A percentile compares a stretch with the other conserved stretches of the same genome.
phyloP scores from a whole-genome alignment of 2,113 vertebrate species.

The Uria aalge region DNA sequence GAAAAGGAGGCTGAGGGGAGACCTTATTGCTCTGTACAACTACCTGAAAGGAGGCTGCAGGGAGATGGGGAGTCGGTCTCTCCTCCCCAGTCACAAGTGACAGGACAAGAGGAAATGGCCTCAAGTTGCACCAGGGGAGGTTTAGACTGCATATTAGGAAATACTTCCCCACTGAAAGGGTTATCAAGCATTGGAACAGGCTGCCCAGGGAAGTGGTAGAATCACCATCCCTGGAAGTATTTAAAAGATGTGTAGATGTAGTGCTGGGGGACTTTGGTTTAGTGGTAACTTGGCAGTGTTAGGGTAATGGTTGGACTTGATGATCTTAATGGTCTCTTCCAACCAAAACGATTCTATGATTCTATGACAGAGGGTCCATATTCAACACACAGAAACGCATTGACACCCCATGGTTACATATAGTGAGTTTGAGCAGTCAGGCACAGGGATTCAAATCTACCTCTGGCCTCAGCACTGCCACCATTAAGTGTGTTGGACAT shows the following conservation, averaged over 20 bases:
- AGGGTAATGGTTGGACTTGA: background rate
- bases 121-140: too few relatives aligned
- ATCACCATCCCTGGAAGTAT: background rate
- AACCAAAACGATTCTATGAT: background rate
- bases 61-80: too few relatives aligned
- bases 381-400: background rate
- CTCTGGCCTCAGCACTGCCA: background rate
- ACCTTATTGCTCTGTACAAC: too few relatives aligned
- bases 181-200: background rate
- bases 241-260: background rate
- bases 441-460: background rate
- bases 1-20: too few relatives aligned
- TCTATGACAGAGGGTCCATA: background rate
- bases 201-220: background rate
- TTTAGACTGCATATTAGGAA: too few relatives aligned
- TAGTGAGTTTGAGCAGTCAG: background rate
- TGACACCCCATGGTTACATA: accelerated
- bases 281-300: background rate
- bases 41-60: too few relatives aligned
- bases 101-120: too few relatives aligned
- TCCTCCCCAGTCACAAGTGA: too few relatives aligned
- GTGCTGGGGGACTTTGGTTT: background rate
- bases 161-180: background rate
- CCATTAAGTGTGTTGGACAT: too few relatives aligned
- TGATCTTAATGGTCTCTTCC: background rate